These are phyloP conservation scores for Aphaenogaster floridana DNA, from an alignment of 1,140 invertebrate species.

Conservation along the genomic window DNA sequence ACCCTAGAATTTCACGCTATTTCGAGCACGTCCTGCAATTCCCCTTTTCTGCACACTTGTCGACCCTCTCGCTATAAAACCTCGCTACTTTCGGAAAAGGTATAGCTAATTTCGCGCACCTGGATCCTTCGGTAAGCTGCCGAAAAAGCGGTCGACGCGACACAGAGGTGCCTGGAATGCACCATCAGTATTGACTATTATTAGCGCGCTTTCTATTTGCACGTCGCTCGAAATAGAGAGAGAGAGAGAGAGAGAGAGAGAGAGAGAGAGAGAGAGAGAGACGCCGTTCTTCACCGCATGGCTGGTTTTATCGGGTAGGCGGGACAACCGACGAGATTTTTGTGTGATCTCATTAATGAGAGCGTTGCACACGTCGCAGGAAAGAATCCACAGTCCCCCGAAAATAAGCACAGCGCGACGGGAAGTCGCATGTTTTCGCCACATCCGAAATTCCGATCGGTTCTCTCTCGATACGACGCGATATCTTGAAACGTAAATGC, in stretches of 20 bases:
- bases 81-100: not conserved
- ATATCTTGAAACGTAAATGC: not conserved
- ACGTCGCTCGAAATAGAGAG: conserved; percentile 53
- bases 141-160: conserved; percentile 61
- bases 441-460: conserved; percentile 9
- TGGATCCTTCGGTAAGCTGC: not conserved
- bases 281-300: conserved; percentile 9
- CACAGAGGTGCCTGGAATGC: conserved; percentile 73
- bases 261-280: conserved; percentile 11
- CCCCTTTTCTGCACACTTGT: not conserved
- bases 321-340: conserved; percentile 32
- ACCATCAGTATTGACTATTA: conserved; percentile 77
- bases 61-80: not conserved
- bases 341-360: conserved; percentile 34
- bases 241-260: conserved; percentile 17
- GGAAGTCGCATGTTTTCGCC: conserved; percentile 1
- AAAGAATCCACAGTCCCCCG: conserved; percentile 32
- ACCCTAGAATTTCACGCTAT: not conserved
- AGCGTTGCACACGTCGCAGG: conserved; percentile 30
- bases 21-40: not conserved
- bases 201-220: conserved; percentile 81
- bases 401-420: conserved; percentile 25
- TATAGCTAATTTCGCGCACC: conserved; percentile 18
- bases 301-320: conserved; percentile 32
- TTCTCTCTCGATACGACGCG: not conserved